Evolutionary conservation across 2,888 invertebrate genomes (phyloP).

Genomic region (Hyppa rectilinea): DNA sequence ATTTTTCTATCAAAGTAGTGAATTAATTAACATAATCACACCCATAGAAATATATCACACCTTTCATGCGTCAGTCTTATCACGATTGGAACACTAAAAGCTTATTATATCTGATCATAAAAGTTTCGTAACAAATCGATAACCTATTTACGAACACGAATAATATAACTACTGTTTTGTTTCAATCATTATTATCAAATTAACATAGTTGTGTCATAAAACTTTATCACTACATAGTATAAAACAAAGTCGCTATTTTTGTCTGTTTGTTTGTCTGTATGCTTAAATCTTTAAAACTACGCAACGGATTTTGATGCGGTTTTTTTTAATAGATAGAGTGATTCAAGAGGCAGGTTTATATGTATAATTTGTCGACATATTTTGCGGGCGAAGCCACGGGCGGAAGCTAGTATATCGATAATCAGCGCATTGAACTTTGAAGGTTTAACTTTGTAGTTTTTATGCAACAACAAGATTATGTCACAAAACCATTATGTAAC

Average conservation of each 20-base stretch:
- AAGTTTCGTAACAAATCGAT: constrained; percentile 21
- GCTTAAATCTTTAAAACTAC: too few relatives aligned
- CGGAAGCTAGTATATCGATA: too few relatives aligned
- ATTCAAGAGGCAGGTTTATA: too few relatives aligned
- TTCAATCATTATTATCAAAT: background rate
- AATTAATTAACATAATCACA: background rate
- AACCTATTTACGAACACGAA: constrained; percentile 10
- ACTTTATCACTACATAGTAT: too few relatives aligned
- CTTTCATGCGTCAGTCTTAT: constrained; percentile 14
- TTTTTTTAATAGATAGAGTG: too few relatives aligned
- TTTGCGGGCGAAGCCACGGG: too few relatives aligned
- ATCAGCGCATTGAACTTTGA: constrained; percentile 2
- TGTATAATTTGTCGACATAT: too few relatives aligned
- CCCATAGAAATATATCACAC: too few relatives aligned
- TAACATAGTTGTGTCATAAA: background rate
- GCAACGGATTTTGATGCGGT: too few relatives aligned
- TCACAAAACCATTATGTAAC: background rate
- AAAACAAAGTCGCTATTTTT: too few relatives aligned
- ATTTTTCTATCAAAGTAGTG: background rate
- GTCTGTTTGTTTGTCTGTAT: too few relatives aligned
- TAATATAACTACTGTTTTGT: constrained; percentile 1
- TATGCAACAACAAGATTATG: background rate
- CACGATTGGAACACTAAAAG: constrained; percentile 16
- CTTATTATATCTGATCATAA: constrained; percentile 14
- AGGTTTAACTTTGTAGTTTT: background rate